Evolutionary conservation across 2,797 vertebrate species (phyloP), one percentile per base, ranked within the genome.

Genomic region (Spinus olivaceus): DNA sequence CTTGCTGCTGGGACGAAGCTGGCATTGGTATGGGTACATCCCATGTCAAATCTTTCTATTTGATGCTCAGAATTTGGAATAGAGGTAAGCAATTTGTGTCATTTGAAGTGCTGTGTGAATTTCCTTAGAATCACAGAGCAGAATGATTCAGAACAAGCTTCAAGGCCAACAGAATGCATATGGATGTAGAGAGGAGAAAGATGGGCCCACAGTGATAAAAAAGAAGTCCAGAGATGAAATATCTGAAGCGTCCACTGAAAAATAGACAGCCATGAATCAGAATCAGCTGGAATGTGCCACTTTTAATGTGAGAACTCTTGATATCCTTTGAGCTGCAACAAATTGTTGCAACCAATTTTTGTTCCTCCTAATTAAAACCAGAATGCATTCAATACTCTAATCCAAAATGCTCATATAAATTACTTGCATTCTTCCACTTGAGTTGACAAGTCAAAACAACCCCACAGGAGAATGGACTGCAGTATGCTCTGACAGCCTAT

Each of bases 351-450:
- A 60, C 70, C 49, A 46, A 2, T 87, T 67, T 32, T 74, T 77
- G 6, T 67, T 94, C 42, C 37, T 79, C 28, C 66, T 84, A 84
- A 91, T 94, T 95, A 92, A 95, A 95, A 74, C 14, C 53, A 78
- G 72, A 88, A 79, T 41, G 25, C 3, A 18, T 86, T 91, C 63
- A 61, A 41, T 60, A 83, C 24, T 42, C 37, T 86, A 92, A 76
- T 61, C 18, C 23, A 87, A 90, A 95, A 79, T 81, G 53, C 22
- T 94, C 14, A 9, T 79, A 76, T 86, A 66, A 80, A 79, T 93
- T 86, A 88, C 69, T 94, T 72, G 54, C 28, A 60, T 94, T 93
- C 61, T 92, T 94, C 72, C 90, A 46, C 85, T 86, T 89, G 37
- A 94, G 12, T 77, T 92, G 54, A 39, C 57, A 81, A 84, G 74